Percentiles rank a stretch among this genome's conserved stretches.
Evolutionary conservation across 2,113 vertebrate species (phyloP).

Genomic region (Phaetusa simplex): DNA sequence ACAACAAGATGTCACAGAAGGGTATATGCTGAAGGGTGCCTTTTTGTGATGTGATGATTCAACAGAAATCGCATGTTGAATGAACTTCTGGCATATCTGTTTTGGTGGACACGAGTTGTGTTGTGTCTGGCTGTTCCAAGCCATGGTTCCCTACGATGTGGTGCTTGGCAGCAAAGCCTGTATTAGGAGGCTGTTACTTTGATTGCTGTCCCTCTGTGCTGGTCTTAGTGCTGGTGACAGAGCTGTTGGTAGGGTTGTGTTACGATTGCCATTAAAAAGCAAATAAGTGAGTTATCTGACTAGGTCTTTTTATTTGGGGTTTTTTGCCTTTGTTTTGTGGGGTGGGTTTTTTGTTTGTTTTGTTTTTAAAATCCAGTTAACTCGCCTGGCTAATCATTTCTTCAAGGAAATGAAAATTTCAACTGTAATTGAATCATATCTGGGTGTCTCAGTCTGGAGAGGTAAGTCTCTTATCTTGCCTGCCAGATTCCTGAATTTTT

Average conservation of each 20-base stretch:
- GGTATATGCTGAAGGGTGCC: neutral
- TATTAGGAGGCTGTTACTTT: neutral
- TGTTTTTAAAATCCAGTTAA: neutral
- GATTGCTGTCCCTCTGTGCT: neutral
- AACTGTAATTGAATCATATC: neutral
- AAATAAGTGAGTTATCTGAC: neutral
- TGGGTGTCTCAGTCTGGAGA: neutral
- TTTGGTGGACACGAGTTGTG: neutral
- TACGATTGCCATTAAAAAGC: neutral
- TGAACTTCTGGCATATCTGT: neutral
- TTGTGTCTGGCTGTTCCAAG: neutral
- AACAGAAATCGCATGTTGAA: neutral
- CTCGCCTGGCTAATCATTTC: neutral
- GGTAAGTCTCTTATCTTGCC: neutral
- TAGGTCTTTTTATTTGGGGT: neutral
- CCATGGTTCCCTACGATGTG: neutral
- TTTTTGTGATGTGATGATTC: neutral
- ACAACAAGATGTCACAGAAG: neutral
- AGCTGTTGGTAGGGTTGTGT: neutral
- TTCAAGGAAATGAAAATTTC: neutral
- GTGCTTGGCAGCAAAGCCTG: neutral
- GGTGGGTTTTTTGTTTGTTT: neutral
- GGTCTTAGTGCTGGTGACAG: neutral
- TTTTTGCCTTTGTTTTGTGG: neutral
- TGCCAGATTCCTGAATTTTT: neutral